Evolutionary conservation across 2,797 vertebrate species (phyloP), one percentile per base, ranked within the genome.

Genomic region (Knipowitschia caucasica): DNA sequence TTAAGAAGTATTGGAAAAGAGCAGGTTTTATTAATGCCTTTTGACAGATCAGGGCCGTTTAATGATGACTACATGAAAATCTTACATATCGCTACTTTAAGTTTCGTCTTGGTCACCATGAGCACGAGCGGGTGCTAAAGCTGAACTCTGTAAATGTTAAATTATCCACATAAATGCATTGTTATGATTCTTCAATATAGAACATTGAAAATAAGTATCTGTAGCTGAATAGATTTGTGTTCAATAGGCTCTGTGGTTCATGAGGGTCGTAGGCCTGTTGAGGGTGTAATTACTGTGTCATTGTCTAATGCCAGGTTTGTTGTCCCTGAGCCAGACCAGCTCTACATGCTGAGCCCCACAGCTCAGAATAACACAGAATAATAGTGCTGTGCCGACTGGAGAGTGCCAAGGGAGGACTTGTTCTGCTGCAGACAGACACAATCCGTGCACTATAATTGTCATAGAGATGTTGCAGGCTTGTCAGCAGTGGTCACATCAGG

Each of bases 331-430:
- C 47, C 50, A 25, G 25, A 61, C 21, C 17, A 39, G 18, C 21
- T 17, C 30, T 46, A 33, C 10, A 18, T 58, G 46, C 20, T 11
- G 18, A 62, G 38, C 39, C 43, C 31, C 7, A 9, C 27, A 42
- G 62, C 59, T 49, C 42, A 50, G 56, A 73, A 34, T 56, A 50
- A 62, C 50, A 45, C n/a, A 29, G 52, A 58, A 46, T 64, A 52
- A 64, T 55, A 25, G 46, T 46, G 36, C 50, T 74, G 39, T 8
- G 6, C 56, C 53, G 56, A 51, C 64, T 10, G 60, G 40, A 20
- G 44, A 15, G 29, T 21, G 23, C 25, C 7, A 18, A 35, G 31
- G n/a, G 53, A 27, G 42, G 30, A 49, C 54, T n/a, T n/a, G 21
- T 39, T 59, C 53, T 49, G 36, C 31, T 39, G 50, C 55, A 60